phyloP scores from a whole-genome alignment of 2,888 invertebrate genomes.

The Allolobophora icterica region DNA sequence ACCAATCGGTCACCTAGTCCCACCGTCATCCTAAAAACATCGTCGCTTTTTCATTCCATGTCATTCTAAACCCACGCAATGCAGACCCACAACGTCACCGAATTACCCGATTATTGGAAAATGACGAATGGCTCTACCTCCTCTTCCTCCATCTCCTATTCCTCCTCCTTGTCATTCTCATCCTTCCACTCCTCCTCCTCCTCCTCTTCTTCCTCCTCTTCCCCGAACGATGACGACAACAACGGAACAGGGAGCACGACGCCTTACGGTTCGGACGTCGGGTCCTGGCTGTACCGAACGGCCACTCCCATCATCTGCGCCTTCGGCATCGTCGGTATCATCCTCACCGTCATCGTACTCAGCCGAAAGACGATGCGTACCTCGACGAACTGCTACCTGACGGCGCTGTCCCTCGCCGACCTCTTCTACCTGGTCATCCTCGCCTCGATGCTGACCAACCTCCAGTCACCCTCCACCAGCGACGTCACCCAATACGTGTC shows the following conservation, averaged over 20 bases:
- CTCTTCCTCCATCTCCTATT: neutral
- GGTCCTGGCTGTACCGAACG: neutral
- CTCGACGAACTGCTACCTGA: slow-evolving; percentile 62
- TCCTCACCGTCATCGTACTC: slow-evolving; percentile 60
- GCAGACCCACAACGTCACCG: neutral
- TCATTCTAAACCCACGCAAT: neutral
- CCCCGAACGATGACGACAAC: neutral
- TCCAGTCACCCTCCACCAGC: slow-evolving; percentile 25
- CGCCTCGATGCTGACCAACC: slow-evolving; percentile 46
- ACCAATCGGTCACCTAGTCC: too few relatives aligned
- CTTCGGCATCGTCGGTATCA: slow-evolving; percentile 59
- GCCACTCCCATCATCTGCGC: slow-evolving; percentile 53
- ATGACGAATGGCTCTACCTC: neutral
- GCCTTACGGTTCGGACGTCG: neutral
- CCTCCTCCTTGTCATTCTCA: neutral
- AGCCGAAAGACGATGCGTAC: slow-evolving; percentile 62
- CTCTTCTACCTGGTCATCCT: slow-evolving; percentile 57
- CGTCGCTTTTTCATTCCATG: too few relatives aligned
- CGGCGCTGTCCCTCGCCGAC: slow-evolving; percentile 60
- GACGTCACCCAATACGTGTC: slow-evolving; percentile 25
- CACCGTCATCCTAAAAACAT: neutral
- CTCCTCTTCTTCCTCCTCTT: neutral
- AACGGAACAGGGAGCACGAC: neutral
- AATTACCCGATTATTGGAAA: neutral
- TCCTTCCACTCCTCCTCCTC: neutral